A percentile compares a stretch with the other conserved stretches of the same genome.
Evolutionary conservation across 2,888 invertebrate species (phyloP).

Genomic region (Alsophila aescularia): DNA sequence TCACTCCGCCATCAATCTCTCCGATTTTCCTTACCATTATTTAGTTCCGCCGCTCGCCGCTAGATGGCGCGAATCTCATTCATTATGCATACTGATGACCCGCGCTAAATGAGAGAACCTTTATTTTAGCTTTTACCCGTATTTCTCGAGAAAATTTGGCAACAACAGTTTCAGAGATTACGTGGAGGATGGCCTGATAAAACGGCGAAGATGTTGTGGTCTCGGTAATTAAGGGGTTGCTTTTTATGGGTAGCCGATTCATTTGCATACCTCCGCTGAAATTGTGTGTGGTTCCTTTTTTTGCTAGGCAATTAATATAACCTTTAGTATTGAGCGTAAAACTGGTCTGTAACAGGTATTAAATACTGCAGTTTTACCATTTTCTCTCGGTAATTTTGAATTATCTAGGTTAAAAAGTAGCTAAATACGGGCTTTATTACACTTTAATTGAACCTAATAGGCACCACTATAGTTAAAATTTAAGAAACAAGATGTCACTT

Average conservation of each 20-base stretch:
- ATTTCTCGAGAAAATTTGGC: slow-evolving; percentile 75
- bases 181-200: slow-evolving; percentile 65
- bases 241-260: slow-evolving; percentile 35
- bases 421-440: too few species aligned
- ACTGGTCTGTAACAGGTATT: not conserved
- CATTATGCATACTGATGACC: slow-evolving; percentile 92
- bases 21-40: slow-evolving; percentile 49
- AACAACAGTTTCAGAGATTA: slow-evolving; percentile 64
- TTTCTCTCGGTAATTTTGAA: too few species aligned
- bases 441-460: too few species aligned
- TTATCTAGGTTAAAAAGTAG: too few species aligned
- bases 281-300: slow-evolving; percentile 9
- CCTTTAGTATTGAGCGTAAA: not conserved
- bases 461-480: too few species aligned
- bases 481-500: too few species aligned
- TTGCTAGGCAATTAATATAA: slow-evolving; percentile 11
- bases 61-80: slow-evolving; percentile 85
- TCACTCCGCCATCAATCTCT: slow-evolving; percentile 61
- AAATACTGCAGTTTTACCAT: too few species aligned
- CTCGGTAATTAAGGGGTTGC: slow-evolving; percentile 43
- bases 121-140: slow-evolving; percentile 55
- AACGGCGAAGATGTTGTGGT: slow-evolving; percentile 37
- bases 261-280: slow-evolving; percentile 34
- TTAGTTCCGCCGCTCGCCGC: slow-evolving; percentile 66
- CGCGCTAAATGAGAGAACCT: slow-evolving; percentile 84